Conservation (phyloP, 2,113 vertebrate species). For the Microcebus lehilahytsara region DNA sequence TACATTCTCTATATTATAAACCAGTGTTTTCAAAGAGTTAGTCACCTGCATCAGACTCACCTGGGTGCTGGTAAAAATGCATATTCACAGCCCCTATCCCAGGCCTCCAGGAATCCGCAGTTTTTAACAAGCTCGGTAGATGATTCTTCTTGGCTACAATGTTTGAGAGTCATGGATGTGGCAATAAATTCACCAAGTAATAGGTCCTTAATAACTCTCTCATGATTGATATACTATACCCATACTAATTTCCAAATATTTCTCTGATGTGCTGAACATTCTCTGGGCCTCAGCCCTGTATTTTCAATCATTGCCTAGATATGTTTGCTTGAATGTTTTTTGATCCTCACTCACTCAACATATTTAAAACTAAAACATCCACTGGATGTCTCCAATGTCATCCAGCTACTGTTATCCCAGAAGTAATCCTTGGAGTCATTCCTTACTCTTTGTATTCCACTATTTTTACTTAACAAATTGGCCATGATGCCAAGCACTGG, state of each 20-base stretch:
- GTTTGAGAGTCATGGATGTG: neutral
- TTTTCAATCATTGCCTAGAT: neutral
- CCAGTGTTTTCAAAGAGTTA: neutral
- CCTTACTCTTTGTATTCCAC: neutral
- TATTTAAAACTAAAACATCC: neutral
- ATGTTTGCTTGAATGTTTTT: neutral
- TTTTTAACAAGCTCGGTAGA: neutral
- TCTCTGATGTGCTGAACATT: neutral
- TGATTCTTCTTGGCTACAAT: neutral
- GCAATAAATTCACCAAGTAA: neutral
- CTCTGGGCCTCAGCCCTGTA: neutral
- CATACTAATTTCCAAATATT: neutral
- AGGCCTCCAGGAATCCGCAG: neutral
- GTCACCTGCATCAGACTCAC: neutral
- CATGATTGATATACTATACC: neutral
- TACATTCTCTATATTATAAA: neutral
- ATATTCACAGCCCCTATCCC: neutral
- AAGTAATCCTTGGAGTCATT: neutral
- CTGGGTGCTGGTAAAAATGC: neutral
- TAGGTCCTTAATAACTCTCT: neutral
- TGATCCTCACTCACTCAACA: neutral
- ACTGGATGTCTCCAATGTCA: neutral
- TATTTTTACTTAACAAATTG: neutral
- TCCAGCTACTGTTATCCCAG: neutral
- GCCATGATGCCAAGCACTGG: neutral